These are phyloP conservation scores for Coluber constrictor DNA, from an alignment of 2,797 vertebrate genomes.

Conservation along the genomic window DNA sequence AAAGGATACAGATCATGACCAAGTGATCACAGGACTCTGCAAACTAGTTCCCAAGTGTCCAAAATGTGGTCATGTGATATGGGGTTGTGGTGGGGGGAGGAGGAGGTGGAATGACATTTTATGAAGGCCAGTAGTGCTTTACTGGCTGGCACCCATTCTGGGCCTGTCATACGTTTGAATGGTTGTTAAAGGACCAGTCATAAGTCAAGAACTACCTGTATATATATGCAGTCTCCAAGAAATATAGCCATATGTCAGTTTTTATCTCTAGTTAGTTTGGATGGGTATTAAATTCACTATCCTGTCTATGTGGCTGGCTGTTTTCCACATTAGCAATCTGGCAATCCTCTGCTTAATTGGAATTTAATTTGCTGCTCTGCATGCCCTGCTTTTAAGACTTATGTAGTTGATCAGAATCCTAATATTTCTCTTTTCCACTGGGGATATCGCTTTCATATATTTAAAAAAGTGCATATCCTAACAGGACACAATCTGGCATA, in stretches of 20 bases:
- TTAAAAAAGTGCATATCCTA: neutral
- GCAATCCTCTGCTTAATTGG: neutral
- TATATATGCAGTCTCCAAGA: neutral
- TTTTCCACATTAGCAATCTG: neutral
- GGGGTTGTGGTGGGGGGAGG: too few relatives aligned
- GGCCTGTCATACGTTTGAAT: too few relatives aligned
- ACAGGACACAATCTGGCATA: neutral
- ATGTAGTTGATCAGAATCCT: neutral
- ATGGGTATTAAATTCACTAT: neutral
- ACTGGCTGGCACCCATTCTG: too few relatives aligned
- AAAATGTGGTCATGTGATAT: neutral
- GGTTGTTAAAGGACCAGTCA: too few relatives aligned
- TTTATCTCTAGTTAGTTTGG: neutral
- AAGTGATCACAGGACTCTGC: neutral
- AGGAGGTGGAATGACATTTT: too few relatives aligned
- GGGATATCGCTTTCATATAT: neutral
- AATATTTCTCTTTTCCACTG: neutral
- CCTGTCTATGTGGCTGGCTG: neutral
- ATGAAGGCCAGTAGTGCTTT: too few relatives aligned
- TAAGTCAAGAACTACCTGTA: too few relatives aligned
- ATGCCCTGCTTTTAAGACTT: neutral
- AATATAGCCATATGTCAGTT: neutral
- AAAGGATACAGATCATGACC: neutral
- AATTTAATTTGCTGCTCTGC: neutral
- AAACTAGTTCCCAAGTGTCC: neutral